phyloP scores from a whole-genome alignment of 2,888 invertebrate species.

The Platycheirus rosarum region DNA sequence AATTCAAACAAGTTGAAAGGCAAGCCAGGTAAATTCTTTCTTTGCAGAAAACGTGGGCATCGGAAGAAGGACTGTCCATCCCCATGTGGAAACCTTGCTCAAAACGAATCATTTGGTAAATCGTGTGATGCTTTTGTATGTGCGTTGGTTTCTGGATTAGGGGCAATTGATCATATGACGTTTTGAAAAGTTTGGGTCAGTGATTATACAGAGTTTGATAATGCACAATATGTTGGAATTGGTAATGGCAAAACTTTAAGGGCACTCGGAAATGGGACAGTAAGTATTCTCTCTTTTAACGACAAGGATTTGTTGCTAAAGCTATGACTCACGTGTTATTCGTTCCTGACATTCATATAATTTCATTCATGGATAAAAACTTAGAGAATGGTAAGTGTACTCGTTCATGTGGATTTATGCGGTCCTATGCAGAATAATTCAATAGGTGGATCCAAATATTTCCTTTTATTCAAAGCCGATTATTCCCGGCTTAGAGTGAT shows the following conservation, averaged over 20 bases:
- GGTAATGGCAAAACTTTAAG: constrained; percentile 51
- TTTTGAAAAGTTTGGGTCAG: constrained; percentile 32
- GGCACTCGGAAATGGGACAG: constrained; percentile 47
- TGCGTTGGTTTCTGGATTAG: constrained; percentile 30
- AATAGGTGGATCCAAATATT: constrained; percentile 72
- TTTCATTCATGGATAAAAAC: constrained; percentile 49
- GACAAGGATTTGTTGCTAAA: constrained; percentile 20
- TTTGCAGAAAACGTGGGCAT: constrained; percentile 13
- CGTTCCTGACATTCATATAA: constrained; percentile 54
- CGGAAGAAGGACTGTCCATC: constrained; percentile 1
- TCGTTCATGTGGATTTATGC: constrained; percentile 76
- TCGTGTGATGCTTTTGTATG: constrained; percentile 10
- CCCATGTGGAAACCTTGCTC: neutral
- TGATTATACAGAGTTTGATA: constrained; percentile 19
- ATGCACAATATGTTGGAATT: too few relatives aligned
- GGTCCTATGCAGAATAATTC: too few relatives aligned
- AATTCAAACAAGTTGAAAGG: neutral
- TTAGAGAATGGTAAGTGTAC: constrained; percentile 46
- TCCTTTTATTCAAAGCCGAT: constrained; percentile 74
- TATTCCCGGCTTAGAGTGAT: constrained; percentile 66
- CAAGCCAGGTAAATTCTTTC: constrained; percentile 32
- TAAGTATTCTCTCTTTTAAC: constrained; percentile 52
- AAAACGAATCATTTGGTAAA: constrained; percentile 13
- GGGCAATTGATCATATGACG: constrained; percentile 49
- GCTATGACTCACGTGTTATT: constrained; percentile 34